Evolutionary conservation across 2,113 vertebrate species (phyloP), one percentile per base, ranked within the genome.

Genomic region (Fregata magnificens): DNA sequence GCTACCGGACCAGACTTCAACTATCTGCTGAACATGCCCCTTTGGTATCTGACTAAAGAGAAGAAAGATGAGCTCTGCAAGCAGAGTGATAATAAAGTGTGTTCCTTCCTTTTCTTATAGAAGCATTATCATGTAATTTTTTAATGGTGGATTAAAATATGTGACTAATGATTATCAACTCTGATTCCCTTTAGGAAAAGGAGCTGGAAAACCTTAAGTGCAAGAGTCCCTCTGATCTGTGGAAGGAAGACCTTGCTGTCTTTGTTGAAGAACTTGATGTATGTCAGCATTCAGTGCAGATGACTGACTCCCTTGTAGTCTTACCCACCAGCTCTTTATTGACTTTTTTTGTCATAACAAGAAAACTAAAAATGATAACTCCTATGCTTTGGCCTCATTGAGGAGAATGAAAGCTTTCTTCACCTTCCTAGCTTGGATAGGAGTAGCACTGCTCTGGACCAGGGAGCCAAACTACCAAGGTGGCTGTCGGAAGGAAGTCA

Each of bases 11-110:
- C 99, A 2, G 99, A 99, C 93, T 99, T 99, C 96, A 99, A 99
- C 97, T 99, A 99, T 90, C 98, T 99, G 69, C 99, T 99, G 26
- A 99, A 98, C 93, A 99, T 99, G 99, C 99, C 99, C 71, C 99
- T 99, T 94, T 99, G 99, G 99, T 99, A 98, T 94, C 95, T 99
- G 90, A 99, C 99, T 52, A 99, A 99, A 81, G 99, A 99, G 88
- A 99, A 99, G 98, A 99, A 99, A 53, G 99, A 99, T 36, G 99
- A 99, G 79, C 98, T 99, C 34, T 99, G 99, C 95, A 99, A 97
- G 74, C 99, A 99, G 93, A 99, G 98, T 74, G 98, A 99, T 82
- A 97, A 97, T 32, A 99, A 99, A 98, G 99, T 99, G 86, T 13
- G 97, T 92, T 73, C 36, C 25, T 82, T 88, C 45, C 11, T 83